phyloP scores from a whole-genome alignment of 1,140 invertebrate genomes.

The Penaeus indicus region DNA sequence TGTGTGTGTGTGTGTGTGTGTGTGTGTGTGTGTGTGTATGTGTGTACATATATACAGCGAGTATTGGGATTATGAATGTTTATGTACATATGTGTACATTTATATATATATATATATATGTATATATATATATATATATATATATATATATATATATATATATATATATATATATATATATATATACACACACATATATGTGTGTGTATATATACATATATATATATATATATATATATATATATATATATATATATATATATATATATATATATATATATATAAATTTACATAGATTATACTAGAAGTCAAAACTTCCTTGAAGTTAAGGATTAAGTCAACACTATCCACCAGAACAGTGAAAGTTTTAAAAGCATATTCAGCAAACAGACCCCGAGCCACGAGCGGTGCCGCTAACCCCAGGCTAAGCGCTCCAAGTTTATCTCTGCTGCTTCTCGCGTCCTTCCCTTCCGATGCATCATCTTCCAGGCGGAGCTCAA shows the following conservation, averaged over 20 bases:
- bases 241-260: background rate
- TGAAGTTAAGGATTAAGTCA: too few species aligned
- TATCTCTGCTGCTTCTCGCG: too few species aligned
- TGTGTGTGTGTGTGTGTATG: background rate
- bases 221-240: constrained; percentile 12
- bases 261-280: background rate
- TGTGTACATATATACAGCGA: background rate
- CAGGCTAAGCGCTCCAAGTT: too few species aligned
- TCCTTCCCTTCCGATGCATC: too few species aligned
- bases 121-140: constrained; percentile 17
- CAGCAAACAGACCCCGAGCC: too few species aligned
- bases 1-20: background rate
- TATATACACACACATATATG: background rate
- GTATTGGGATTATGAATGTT: background rate
- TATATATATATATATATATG: constrained; percentile 2
- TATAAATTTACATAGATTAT: background rate
- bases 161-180: background rate
- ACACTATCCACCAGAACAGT: too few species aligned
- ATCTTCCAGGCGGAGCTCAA: too few species aligned
- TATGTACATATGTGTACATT: background rate
- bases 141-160: constrained; percentile 5
- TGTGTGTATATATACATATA: background rate
- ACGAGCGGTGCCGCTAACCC: too few species aligned
- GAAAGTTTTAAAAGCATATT: too few species aligned
- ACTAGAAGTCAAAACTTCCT: background rate